These are phyloP conservation scores for Megalops cyprinoides DNA, from an alignment of 2,797 vertebrate genomes.

Conservation along the genomic window DNA sequence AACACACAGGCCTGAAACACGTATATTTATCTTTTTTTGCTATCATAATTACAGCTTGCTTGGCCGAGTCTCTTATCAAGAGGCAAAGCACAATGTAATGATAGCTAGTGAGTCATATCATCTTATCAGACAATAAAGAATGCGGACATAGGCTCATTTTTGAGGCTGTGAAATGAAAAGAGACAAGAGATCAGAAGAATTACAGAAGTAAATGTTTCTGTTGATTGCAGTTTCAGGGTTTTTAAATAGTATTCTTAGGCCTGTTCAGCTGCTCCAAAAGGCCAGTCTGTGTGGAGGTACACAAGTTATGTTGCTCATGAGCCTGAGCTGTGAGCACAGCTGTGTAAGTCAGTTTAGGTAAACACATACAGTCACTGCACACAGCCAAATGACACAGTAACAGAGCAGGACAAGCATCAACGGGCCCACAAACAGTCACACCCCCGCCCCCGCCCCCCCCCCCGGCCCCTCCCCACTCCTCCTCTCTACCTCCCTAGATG, in stretches of 20 bases:
- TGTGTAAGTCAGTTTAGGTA: background rate
- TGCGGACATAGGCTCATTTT: background rate
- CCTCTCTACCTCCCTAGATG: too few relatives aligned
- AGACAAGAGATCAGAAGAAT: background rate
- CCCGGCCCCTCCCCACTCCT: too few relatives aligned
- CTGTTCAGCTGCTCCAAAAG: background rate
- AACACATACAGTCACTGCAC: constrained; percentile 6
- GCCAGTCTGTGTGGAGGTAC: background rate
- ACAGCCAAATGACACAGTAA: background rate
- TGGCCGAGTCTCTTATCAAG: constrained; percentile 15
- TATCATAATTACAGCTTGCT: constrained; percentile 13
- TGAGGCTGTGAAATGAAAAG: background rate
- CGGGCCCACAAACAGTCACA: too few relatives aligned
- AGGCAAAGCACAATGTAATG: background rate
- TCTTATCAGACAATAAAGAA: background rate
- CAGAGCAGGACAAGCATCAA: background rate
- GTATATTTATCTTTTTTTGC: constrained; percentile 1
- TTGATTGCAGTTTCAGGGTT: background rate
- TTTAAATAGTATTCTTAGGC: background rate
- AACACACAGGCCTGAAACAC: background rate
- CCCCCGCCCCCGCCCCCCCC: too few relatives aligned
- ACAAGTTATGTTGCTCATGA: background rate
- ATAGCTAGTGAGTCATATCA: background rate
- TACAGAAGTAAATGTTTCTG: background rate
- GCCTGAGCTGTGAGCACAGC: background rate